A percentile compares a stretch with the other conserved stretches of the same genome.
These are phyloP conservation scores for Hyalella azteca DNA, from an alignment of 2,888 invertebrate species.

Conservation along the genomic window DNA sequence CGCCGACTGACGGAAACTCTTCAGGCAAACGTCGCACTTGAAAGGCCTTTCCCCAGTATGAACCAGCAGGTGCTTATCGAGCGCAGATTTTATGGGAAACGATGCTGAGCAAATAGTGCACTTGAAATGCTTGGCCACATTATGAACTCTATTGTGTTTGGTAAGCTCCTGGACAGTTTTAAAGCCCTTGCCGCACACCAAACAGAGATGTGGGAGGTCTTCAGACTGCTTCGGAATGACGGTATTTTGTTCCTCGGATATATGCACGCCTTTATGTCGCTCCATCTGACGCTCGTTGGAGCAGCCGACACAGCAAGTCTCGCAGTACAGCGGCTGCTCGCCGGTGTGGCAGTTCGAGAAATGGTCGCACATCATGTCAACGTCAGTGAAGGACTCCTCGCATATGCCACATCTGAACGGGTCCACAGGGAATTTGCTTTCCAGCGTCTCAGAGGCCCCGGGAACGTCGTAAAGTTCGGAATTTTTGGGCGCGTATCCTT, in stretches of 20 bases:
- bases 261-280: slow-evolving; percentile 51
- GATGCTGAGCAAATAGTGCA: slow-evolving; percentile 51
- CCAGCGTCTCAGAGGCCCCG: slow-evolving; percentile 53
- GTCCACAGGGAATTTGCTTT: slow-evolving; percentile 51
- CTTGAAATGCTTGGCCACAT: slow-evolving; percentile 57
- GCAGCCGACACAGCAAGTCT: slow-evolving; percentile 56
- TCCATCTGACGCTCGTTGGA: slow-evolving; percentile 52
- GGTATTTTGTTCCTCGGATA: slow-evolving; percentile 51
- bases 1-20: slow-evolving; percentile 59
- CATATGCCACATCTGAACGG: slow-evolving; percentile 57
- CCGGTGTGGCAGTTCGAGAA: slow-evolving; percentile 57
- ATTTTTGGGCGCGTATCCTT: slow-evolving; percentile 57
- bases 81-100: slow-evolving; percentile 55
- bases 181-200: slow-evolving; percentile 56
- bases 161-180: slow-evolving; percentile 58
- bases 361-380: slow-evolving; percentile 56
- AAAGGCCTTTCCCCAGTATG: slow-evolving; percentile 59
- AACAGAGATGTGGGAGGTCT: slow-evolving; percentile 53
- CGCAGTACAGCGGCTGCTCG: slow-evolving; percentile 57
- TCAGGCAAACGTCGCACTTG: slow-evolving; percentile 59
- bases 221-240: slow-evolving; percentile 47
- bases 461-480: slow-evolving; percentile 58
- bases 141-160: slow-evolving; percentile 59
- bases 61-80: slow-evolving; percentile 57
- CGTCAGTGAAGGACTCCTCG: slow-evolving; percentile 56